A percentile compares a stretch with the other conserved stretches of the same genome.
phyloP scores from a whole-genome alignment of 2,797 vertebrate species.

The Cryptoprocta ferox region DNA sequence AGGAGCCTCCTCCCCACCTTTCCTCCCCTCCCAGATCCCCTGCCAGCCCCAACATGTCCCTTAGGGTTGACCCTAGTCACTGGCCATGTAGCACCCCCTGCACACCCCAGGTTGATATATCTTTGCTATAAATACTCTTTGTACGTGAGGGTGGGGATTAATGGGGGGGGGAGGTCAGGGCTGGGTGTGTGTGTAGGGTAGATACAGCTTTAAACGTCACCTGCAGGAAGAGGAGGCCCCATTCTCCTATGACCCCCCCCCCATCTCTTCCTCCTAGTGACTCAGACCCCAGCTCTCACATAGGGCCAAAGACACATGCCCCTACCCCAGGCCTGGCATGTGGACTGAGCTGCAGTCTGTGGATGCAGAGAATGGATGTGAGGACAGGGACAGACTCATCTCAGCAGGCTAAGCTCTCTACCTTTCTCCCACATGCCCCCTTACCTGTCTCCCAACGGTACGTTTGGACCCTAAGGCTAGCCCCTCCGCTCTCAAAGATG shows the following conservation, averaged over 20 bases:
- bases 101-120: not conserved
- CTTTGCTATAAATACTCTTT: not conserved
- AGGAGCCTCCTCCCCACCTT: not conserved
- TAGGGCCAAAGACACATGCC: not conserved
- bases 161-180: not conserved
- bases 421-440: not conserved
- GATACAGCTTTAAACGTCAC: slow-evolving; percentile 62
- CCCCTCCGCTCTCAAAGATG: not conserved
- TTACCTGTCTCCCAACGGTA: not conserved
- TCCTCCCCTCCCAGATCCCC: not conserved
- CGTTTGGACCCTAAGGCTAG: not conserved
- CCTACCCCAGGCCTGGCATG: not conserved
- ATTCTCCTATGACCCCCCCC: not conserved
- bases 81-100: not conserved
- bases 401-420: not conserved
- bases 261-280: slow-evolving; percentile 35
- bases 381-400: not conserved
- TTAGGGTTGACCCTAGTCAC: not conserved
- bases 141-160: not conserved
- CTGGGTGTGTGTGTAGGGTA: not conserved
- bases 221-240: slow-evolving; percentile 6
- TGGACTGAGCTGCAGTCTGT: not conserved
- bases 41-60: not conserved
- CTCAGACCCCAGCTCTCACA: slow-evolving; percentile 43
- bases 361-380: not conserved